Conservation (phyloP, 1,140 invertebrate species). For the Aphaenogaster rudis region DNA sequence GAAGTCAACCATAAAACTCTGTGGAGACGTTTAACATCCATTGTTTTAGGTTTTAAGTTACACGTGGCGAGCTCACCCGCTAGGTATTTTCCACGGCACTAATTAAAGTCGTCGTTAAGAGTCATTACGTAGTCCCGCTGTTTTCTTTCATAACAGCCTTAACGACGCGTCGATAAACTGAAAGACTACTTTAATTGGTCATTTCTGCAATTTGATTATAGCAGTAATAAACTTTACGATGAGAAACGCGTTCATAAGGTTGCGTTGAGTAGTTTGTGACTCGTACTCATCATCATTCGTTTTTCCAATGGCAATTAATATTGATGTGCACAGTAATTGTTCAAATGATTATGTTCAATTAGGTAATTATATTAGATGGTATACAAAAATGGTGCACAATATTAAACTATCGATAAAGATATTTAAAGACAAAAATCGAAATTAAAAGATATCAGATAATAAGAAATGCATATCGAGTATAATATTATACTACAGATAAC, state of each 20-base stretch:
- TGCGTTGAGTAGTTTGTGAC: neutral
- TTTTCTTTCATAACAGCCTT: conserved; percentile 58
- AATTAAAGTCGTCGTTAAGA: conserved; percentile 69
- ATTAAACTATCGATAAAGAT: neutral
- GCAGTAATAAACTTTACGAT: conserved; percentile 32
- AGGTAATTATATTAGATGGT: conserved; percentile 1
- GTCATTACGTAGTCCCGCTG: conserved; percentile 50
- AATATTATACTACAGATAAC: neutral
- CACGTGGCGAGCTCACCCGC: conserved; percentile 14
- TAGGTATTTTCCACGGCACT: conserved; percentile 15
- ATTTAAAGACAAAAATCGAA: neutral
- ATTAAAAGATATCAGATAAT: conserved; percentile 1
- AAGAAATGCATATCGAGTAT: neutral
- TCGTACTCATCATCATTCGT: neutral
- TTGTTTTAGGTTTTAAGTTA: conserved; percentile 63
- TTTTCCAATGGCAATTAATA: conserved; percentile 5
- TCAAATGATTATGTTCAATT: neutral
- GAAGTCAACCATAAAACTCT: conserved; percentile 77
- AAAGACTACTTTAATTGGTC: conserved; percentile 61
- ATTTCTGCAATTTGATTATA: conserved; percentile 42
- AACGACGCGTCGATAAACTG: conserved; percentile 44
- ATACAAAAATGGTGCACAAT: neutral
- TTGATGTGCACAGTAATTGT: neutral
- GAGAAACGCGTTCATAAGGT: neutral
- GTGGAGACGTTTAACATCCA: conserved; percentile 67